Percentiles rank a stretch among this genome's conserved stretches.
phyloP scores from a whole-genome alignment of 2,113 vertebrate genomes.

The Myxocyprinus asiaticus region DNA sequence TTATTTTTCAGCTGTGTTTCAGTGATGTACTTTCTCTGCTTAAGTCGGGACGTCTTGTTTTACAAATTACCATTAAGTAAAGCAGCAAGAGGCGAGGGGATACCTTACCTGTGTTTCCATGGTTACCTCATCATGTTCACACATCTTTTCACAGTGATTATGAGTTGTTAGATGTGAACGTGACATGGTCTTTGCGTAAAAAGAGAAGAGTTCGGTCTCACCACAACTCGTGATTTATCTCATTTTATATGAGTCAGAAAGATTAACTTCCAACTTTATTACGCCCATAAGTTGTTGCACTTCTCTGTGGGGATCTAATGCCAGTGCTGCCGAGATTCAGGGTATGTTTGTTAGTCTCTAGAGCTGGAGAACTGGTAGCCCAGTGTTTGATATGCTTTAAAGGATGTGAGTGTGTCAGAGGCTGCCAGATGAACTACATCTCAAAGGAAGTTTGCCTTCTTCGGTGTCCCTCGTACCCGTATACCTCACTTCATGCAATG shows the following conservation, averaged over 20 bases:
- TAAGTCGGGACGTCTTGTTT: conserved; percentile 6
- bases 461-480: no score
- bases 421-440: not conserved
- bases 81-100: not conserved
- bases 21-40: not conserved
- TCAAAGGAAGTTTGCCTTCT: conserved; percentile 24
- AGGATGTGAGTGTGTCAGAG: conserved; percentile 5
- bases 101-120: conserved; percentile 39
- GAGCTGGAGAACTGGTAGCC: not conserved
- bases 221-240: conserved; percentile 1
- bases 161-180: conserved; percentile 21
- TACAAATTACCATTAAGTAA: conserved; percentile 22
- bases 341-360: not conserved
- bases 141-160: conserved; percentile 46
- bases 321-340: not conserved
- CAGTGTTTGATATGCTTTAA: conserved; percentile 22
- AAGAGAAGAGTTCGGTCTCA: not conserved
- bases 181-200: not conserved
- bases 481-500: conserved; percentile 9
- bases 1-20: not conserved
- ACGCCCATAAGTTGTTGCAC: not conserved
- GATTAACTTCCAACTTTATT: conserved; percentile 5
- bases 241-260: not conserved
- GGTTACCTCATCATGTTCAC: conserved; percentile 28
- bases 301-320: not conserved